Conservation (phyloP, 2,113 vertebrate genomes). For the Dicaeum eximium region DNA sequence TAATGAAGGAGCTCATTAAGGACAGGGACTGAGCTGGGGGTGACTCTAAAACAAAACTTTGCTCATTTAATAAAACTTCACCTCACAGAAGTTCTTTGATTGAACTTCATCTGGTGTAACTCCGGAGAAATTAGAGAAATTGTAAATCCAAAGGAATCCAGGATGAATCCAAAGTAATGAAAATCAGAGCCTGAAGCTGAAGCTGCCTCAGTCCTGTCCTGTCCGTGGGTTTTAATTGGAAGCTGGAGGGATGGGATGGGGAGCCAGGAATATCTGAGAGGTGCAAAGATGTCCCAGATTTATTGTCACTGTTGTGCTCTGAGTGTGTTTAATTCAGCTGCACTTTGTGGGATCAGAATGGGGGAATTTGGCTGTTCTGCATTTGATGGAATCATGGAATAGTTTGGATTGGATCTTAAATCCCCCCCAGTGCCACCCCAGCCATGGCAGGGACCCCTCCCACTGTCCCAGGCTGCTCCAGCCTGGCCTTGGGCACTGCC, state of each 20-base stretch:
- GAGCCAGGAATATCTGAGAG: background rate
- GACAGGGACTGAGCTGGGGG: background rate
- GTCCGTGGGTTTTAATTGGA: background rate
- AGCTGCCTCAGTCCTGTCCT: background rate
- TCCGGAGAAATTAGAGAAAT: background rate
- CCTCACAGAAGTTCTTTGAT: background rate
- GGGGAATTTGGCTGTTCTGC: background rate
- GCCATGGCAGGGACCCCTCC: background rate
- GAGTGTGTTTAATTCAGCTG: background rate
- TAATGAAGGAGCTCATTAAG: background rate
- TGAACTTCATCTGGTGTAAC: background rate
- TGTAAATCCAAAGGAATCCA: background rate
- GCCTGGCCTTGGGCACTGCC: background rate
- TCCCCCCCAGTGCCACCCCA: accelerated
- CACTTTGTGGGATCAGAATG: accelerated
- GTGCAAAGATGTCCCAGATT: accelerated
- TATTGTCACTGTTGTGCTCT: background rate
- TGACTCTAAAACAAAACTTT: background rate
- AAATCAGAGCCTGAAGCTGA: background rate
- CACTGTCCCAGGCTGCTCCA: background rate
- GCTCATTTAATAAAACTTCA: background rate
- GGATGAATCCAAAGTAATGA: background rate
- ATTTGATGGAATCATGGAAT: background rate
- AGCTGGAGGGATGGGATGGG: background rate
- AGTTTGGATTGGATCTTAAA: background rate